phyloP scores from a whole-genome alignment of 2,797 vertebrate genomes.

The Gila robusta region DNA sequence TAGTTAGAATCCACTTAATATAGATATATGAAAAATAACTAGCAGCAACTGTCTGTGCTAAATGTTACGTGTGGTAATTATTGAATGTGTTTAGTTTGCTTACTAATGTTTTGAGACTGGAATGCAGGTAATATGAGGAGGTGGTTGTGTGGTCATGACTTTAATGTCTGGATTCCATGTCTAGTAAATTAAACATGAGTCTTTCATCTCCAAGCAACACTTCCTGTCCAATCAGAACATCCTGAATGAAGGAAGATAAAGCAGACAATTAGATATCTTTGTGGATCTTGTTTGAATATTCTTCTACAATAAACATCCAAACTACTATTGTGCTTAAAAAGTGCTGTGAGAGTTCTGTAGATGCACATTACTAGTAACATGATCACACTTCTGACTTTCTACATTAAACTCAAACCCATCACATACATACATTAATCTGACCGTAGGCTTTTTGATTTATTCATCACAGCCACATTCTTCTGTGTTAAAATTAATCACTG shows the following conservation, averaged over 20 bases:
- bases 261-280: background rate
- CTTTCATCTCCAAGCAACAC: background rate
- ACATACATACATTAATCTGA: constrained; percentile 49
- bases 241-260: background rate
- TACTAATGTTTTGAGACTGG: background rate
- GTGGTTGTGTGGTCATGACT: background rate
- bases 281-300: background rate
- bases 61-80: background rate
- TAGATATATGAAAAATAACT: background rate
- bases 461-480: constrained; percentile 41
- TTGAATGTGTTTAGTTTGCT: background rate
- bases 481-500: constrained; percentile 43
- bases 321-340: background rate
- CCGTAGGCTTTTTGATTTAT: constrained; percentile 51
- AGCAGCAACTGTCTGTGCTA: too few species aligned
- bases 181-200: constrained; percentile 2
- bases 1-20: too few species aligned
- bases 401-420: constrained; percentile 28
- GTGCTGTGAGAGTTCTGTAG: constrained; percentile 13
- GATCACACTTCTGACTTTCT: constrained; percentile 31
- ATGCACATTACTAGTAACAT: constrained; percentile 20
- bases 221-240: background rate
- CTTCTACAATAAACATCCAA: constrained; percentile 20
- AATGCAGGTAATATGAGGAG: background rate
- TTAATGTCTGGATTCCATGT: background rate